Percentiles rank a stretch among this genome's conserved stretches.
Conservation (phyloP, 2,113 vertebrate species). For the Aegypius monachus region DNA sequence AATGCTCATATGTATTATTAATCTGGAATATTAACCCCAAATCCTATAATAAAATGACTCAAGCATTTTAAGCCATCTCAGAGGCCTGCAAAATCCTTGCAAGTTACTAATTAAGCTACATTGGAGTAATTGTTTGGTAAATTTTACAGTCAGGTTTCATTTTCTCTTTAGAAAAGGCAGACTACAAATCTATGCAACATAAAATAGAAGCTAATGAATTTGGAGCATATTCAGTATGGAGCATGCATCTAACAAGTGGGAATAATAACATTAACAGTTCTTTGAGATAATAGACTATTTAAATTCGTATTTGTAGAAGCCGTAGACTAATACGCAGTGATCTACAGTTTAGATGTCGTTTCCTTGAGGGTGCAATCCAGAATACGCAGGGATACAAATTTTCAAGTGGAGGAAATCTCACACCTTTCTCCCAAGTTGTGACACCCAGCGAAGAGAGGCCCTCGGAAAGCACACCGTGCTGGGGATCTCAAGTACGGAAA, state of each 20-base stretch:
- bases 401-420: not conserved
- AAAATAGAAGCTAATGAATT: slow-evolving; percentile 71
- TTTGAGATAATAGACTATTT: slow-evolving; percentile 62
- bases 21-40: slow-evolving; percentile 36
- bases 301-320: slow-evolving; percentile 67
- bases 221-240: slow-evolving; percentile 46
- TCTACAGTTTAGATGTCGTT: not conserved
- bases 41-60: slow-evolving; percentile 45
- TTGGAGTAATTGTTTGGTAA: slow-evolving; percentile 45
- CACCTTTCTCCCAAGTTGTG: not conserved
- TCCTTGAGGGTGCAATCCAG: not conserved
- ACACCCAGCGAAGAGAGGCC: not conserved
- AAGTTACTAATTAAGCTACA: slow-evolving; percentile 63
- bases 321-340: not conserved
- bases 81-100: slow-evolving; percentile 31
- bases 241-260: slow-evolving; percentile 44
- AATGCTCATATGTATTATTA: slow-evolving; percentile 42
- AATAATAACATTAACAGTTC: slow-evolving; percentile 66
- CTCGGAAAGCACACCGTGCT: not conserved
- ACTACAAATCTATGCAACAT: slow-evolving; percentile 65
- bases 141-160: slow-evolving; percentile 67
- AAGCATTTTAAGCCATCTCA: slow-evolving; percentile 31
- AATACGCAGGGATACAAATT: not conserved
- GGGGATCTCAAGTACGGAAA: not conserved
- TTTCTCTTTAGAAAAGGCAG: slow-evolving; percentile 61